Conservation (phyloP, 2,113 vertebrate genomes). For the Marcusenius ussheri region DNA sequence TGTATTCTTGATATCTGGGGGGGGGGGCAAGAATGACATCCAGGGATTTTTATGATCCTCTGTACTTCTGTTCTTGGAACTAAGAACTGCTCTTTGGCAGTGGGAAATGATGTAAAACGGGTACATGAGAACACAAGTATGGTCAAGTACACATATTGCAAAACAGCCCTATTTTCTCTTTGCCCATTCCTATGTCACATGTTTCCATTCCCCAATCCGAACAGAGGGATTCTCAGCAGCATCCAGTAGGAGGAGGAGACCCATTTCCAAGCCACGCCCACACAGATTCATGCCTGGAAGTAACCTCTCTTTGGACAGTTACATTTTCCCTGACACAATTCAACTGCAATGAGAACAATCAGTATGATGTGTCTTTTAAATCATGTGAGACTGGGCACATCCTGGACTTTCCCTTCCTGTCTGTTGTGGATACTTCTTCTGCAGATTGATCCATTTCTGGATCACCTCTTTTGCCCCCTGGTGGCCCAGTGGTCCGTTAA, state of each 20-base stretch:
- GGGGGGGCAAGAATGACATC: neutral
- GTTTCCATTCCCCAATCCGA: neutral
- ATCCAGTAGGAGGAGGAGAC: neutral
- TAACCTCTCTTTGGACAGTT: neutral
- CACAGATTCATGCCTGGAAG: neutral
- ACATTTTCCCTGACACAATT: neutral
- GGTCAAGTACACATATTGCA: neutral
- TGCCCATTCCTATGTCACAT: neutral
- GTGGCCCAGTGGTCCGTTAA: neutral
- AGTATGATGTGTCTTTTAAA: constrained; percentile 21
- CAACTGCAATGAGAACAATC: neutral
- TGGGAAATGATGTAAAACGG: too few species aligned
- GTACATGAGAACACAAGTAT: too few species aligned
- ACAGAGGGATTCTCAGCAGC: neutral
- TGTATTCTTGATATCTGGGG: neutral
- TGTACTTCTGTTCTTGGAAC: neutral
- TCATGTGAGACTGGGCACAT: constrained; percentile 10
- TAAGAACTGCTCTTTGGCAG: neutral
- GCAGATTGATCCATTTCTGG: neutral
- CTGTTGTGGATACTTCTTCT: neutral
- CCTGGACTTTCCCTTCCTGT: neutral
- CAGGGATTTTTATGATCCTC: neutral
- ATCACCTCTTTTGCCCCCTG: neutral
- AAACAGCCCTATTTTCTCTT: neutral
- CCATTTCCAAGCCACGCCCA: neutral